A percentile compares a stretch with the other conserved stretches of the same genome.
phyloP scores from a whole-genome alignment of 2,888 invertebrate species.

The Ophonus ardosiacus region DNA sequence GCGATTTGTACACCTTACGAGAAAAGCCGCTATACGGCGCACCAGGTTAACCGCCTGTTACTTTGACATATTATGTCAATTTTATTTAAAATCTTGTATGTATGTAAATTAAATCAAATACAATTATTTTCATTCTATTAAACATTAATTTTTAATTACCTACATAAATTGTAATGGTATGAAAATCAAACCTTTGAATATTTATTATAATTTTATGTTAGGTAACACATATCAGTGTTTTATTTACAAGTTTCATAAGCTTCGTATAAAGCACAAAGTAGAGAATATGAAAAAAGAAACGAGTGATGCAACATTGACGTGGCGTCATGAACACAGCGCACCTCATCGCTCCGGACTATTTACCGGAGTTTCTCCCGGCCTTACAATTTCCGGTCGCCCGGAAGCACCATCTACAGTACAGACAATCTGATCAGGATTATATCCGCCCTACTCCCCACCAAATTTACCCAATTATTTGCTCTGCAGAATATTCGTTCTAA shows the following conservation, averaged over 20 bases:
- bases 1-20: too few relatives aligned
- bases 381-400: slow-evolving; percentile 56
- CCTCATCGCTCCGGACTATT: slow-evolving; percentile 1
- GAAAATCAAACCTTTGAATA: too few relatives aligned
- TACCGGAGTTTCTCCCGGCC: slow-evolving; percentile 35
- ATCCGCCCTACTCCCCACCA: slow-evolving; percentile 32
- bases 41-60: too few relatives aligned
- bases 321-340: background rate
- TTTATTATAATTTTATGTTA: too few relatives aligned
- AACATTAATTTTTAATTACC: too few relatives aligned
- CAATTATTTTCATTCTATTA: too few relatives aligned
- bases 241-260: background rate
- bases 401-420: slow-evolving; percentile 36
- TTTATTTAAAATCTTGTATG: too few relatives aligned
- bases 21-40: too few relatives aligned
- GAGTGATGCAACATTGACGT: background rate
- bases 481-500: background rate
- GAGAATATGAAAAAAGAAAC: background rate
- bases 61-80: too few relatives aligned
- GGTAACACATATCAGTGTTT: too few relatives aligned
- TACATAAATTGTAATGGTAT: too few relatives aligned
- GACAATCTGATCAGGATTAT: slow-evolving; percentile 60
- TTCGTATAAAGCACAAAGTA: background rate
- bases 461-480: slow-evolving; percentile 27
- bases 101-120: too few relatives aligned